Base-by-base conservation (phyloP, 2,888 invertebrate genomes). In the Oeneis ivallda region DNA sequence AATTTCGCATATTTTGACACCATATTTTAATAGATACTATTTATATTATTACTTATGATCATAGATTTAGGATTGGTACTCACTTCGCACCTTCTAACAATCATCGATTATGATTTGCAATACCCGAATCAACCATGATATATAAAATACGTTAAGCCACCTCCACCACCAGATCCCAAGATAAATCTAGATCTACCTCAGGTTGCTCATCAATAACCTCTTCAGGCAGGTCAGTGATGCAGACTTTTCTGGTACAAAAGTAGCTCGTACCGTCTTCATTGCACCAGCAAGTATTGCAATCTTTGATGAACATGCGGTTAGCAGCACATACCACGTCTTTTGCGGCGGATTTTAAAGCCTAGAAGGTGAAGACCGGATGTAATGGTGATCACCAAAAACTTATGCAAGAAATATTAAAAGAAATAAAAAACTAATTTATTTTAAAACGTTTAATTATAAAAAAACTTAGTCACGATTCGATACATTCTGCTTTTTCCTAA, bases 281-380 rank as follows among this genome's bases (percentile, higher is more conserved):
- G 71, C 92, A 92, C 87, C 87, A 87, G 61, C 92, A 92, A 7
- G 87, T 90, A 73, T 92, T 92, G 72, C 92, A 92, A 66, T 91
- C 88, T 68, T 84, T 87, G 64, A 91, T 84, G 72, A 92, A 92
- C 85, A 86, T 87, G 15, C 86, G 79, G 66, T 90, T 89, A 0
- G 92, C 92, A 2, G 81, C 78, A 72, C 92, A 92, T 0, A 90
- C 81, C 13, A 85, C 72, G 34, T 80, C 79, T 53, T 84, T 8
- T 45, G 54, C 58, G 0, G 77, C 69, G 34, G 81, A 74, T 57
- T 72, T 76, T 65, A 69, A 69, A 17, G 68, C 71, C 85, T 83
- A 78, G 41, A 52, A 52, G 1, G n/a, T 59, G 11, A 9, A 54
- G 9, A 2, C 3, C 7, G 8, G 15, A n/a, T 34, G 26, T 34